Conservation (phyloP, 1,140 invertebrate genomes). For the Papilio machaon region DNA sequence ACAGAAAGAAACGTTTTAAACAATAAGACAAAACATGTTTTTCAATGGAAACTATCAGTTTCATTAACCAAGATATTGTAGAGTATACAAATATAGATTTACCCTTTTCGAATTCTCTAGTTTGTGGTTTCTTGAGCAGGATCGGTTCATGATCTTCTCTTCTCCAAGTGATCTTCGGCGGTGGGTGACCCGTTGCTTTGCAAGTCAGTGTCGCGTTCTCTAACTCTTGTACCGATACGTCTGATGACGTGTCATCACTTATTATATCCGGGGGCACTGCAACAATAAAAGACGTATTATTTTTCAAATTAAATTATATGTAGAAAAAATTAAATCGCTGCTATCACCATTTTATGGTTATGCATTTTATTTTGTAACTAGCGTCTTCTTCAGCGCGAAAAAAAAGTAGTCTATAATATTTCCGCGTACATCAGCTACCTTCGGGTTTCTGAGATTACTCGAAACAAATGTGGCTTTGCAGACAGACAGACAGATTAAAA, state of each 20-base stretch:
- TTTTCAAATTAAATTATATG: neutral
- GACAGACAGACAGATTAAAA: no score
- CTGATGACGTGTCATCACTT: constrained; percentile 89
- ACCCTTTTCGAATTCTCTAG: constrained; percentile 86
- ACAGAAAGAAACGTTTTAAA: no score
- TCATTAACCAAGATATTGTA: neutral
- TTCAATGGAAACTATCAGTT: no score
- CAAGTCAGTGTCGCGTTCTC: constrained; percentile 92
- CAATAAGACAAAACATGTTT: neutral
- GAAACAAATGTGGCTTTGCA: no score
- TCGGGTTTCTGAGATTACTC: no score
- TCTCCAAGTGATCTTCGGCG: constrained; percentile 87
- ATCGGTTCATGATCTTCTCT: constrained; percentile 88
- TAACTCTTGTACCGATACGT: constrained; percentile 89
- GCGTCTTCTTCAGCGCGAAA: no score
- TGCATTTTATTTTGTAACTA: no score
- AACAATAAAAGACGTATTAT: constrained; percentile 40
- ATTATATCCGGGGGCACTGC: constrained; percentile 90
- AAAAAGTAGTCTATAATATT: no score
- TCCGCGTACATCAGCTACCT: no score
- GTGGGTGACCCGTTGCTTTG: constrained; percentile 88
- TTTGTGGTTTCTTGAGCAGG: constrained; percentile 84
- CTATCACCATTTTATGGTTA: no score
- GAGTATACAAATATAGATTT: neutral
- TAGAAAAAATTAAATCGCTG: neutral